A percentile compares a stretch with the other conserved stretches of the same genome.
phyloP scores from a whole-genome alignment of 2,797 vertebrate genomes.

The Sylvilagus floridanus region DNA sequence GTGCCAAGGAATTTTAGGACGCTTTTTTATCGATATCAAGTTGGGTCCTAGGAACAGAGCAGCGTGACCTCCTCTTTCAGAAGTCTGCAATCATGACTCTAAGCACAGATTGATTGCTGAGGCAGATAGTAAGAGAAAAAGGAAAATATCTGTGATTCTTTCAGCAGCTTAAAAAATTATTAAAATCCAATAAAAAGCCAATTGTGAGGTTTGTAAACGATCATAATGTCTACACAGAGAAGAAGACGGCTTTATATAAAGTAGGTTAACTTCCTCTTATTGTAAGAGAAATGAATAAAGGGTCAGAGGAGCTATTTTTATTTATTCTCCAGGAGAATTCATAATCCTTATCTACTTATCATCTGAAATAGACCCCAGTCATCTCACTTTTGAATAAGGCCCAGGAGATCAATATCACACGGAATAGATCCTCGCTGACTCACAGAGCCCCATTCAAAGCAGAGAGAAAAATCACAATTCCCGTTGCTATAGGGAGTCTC shows the following conservation, averaged over 20 bases:
- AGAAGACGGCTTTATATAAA: constrained; percentile 18
- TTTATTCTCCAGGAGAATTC: constrained; percentile 70
- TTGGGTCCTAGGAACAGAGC: background rate
- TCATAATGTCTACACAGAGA: background rate
- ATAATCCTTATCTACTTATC: constrained; percentile 62
- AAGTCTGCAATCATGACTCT: background rate
- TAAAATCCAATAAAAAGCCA: background rate
- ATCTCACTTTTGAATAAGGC: constrained; percentile 23
- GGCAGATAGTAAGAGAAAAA: background rate
- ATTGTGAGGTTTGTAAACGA: constrained; percentile 39
- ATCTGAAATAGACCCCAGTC: constrained; percentile 37
- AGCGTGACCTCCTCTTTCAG: background rate
- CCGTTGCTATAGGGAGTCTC: background rate
- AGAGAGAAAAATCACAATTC: background rate
- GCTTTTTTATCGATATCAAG: background rate
- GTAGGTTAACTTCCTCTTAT: constrained; percentile 54
- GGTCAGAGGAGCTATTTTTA: constrained; percentile 60
- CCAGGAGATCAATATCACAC: background rate
- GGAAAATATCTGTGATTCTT: background rate
- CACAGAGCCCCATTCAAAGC: background rate
- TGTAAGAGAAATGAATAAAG: constrained; percentile 51
- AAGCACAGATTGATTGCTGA: background rate
- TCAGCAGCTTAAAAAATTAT: constrained; percentile 43
- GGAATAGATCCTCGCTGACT: background rate
- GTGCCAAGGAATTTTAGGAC: background rate